A percentile compares a stretch with the other conserved stretches of the same genome.
These are phyloP conservation scores for Tragelaphus eurycerus DNA, from an alignment of 2,797 vertebrate genomes.

Conservation along the genomic window DNA sequence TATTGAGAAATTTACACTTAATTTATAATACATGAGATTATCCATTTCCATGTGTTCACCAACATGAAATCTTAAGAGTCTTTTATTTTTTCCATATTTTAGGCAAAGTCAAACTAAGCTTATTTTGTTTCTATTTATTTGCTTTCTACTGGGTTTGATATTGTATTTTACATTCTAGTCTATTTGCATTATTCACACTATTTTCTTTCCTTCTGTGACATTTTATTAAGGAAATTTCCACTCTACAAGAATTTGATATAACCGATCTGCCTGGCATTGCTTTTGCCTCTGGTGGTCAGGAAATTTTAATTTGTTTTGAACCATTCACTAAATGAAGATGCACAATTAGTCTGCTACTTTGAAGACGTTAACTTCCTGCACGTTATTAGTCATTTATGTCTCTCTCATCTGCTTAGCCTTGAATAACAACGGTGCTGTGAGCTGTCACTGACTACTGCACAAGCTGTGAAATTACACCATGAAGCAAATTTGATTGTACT, in stretches of 20 bases:
- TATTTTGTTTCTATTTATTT: background rate
- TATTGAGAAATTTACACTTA: background rate
- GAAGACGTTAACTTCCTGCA: background rate
- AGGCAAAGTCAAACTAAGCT: background rate
- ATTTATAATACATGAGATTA: background rate
- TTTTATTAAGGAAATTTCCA: constrained; percentile 31
- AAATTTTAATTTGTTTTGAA: constrained; percentile 56
- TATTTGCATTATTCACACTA: background rate
- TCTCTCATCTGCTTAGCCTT: constrained; percentile 38
- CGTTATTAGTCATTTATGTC: background rate
- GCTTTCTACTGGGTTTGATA: background rate
- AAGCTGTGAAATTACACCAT: background rate
- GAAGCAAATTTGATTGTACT: background rate
- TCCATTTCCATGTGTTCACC: background rate
- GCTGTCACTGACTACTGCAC: background rate
- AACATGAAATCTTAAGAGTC: background rate
- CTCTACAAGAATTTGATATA: background rate
- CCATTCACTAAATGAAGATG: constrained; percentile 44
- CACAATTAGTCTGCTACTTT: constrained; percentile 44
- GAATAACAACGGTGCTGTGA: constrained; percentile 13
- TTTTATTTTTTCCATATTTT: background rate
- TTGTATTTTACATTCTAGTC: background rate
- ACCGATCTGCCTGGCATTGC: background rate
- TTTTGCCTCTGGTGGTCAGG: constrained; percentile 49
- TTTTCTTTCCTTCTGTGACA: constrained; percentile 19